phyloP scores from a whole-genome alignment of 2,888 invertebrate genomes.

The Sialis lutaria region DNA sequence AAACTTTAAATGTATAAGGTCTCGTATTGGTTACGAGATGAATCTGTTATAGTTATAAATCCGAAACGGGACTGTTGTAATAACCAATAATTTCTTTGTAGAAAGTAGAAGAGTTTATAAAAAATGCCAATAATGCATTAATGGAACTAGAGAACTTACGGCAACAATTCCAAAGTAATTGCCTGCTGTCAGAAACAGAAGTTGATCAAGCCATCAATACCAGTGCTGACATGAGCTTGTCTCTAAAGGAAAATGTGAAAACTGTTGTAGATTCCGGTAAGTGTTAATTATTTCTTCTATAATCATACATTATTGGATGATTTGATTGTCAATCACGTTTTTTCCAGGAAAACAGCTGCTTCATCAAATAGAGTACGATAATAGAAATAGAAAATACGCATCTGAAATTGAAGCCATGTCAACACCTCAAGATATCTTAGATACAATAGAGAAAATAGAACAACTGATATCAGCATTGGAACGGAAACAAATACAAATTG shows the following conservation, averaged over 20 bases:
- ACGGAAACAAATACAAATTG: conserved; percentile 38
- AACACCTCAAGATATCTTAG: conserved; percentile 41
- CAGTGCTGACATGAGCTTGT: conserved; percentile 32
- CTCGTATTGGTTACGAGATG: too few relatives aligned
- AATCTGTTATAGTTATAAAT: too few relatives aligned
- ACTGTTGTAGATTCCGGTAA: conserved; percentile 30
- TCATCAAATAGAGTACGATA: conserved; percentile 25
- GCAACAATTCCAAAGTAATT: conserved; percentile 32
- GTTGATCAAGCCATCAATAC: conserved; percentile 35
- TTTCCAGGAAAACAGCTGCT: conserved; percentile 25
- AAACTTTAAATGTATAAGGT: too few relatives aligned
- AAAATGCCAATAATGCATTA: conserved; percentile 37
- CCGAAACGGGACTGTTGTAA: too few relatives aligned
- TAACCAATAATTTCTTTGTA: conserved; percentile 16
- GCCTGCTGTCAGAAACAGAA: conserved; percentile 32
- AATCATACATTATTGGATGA: background rate
- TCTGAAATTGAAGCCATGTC: conserved; percentile 22
- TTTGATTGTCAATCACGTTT: conserved; percentile 1
- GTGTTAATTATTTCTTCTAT: conserved; percentile 6
- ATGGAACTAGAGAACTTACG: conserved; percentile 42
- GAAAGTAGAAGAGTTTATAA: conserved; percentile 50
- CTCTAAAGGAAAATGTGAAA: conserved; percentile 29
- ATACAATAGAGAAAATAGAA: conserved; percentile 39
- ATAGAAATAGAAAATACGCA: conserved; percentile 22
- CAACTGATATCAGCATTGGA: conserved; percentile 35